Conservation (phyloP, 2,113 vertebrate genomes). For the Miniopterus natalensis region DNA sequence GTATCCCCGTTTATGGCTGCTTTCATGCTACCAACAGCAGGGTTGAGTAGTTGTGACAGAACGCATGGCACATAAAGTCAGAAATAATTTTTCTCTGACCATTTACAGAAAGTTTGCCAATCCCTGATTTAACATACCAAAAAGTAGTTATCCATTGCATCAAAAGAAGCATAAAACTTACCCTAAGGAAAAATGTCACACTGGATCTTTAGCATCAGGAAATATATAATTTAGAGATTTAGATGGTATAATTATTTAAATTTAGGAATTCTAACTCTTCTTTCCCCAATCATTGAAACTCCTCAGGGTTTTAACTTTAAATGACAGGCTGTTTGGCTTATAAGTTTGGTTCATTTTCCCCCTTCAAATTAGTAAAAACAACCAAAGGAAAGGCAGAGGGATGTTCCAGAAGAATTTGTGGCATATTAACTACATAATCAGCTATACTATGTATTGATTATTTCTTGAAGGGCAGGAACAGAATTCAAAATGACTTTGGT, state of each 20-base stretch:
- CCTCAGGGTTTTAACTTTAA: constrained; percentile 40
- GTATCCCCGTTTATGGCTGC: neutral
- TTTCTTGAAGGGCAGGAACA: constrained; percentile 30
- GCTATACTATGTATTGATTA: neutral
- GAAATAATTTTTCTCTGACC: neutral
- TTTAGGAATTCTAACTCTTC: constrained; percentile 8
- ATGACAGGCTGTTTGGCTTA: constrained; percentile 15
- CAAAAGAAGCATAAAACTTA: constrained; percentile 3
- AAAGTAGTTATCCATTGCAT: constrained; percentile 13
- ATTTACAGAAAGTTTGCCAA: constrained; percentile 24
- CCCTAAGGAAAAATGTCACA: neutral
- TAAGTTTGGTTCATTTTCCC: neutral
- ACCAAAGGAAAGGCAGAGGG: constrained; percentile 16
- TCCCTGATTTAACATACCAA: neutral
- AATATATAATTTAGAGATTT: constrained; percentile 27
- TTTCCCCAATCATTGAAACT: neutral
- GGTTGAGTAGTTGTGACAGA: neutral
- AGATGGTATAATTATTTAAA: constrained; percentile 42
- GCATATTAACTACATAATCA: neutral
- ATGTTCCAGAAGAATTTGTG: constrained; percentile 47
- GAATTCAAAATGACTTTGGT: constrained; percentile 41
- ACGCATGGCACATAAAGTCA: neutral
- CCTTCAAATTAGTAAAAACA: constrained; percentile 7
- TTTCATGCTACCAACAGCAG: neutral
- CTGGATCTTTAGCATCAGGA: neutral